Percentiles rank a stretch among this genome's conserved stretches.
Conservation (phyloP, 2,113 vertebrate species). For the Sinosuthora webbiana region DNA sequence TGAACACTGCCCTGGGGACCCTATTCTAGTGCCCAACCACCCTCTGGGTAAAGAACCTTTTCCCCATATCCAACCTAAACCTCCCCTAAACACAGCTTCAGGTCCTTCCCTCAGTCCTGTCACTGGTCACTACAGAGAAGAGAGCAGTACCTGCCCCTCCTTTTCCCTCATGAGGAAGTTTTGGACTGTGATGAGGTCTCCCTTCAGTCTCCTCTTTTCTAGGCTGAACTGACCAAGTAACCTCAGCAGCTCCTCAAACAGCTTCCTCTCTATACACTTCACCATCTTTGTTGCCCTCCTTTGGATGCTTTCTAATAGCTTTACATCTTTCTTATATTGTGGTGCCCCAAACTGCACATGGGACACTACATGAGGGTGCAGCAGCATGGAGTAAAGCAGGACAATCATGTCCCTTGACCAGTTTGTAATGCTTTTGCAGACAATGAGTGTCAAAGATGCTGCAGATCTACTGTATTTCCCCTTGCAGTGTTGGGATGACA, state of each 20-base stretch:
- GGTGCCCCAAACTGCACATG: no score
- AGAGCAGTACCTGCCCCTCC: not conserved
- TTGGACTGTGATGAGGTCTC: not conserved
- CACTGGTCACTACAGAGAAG: not conserved
- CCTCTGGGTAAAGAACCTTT: not conserved
- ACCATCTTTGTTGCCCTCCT: not conserved
- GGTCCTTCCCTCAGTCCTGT: not conserved
- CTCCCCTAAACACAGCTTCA: fast-evolving
- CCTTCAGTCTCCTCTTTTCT: not conserved
- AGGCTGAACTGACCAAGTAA: not conserved
- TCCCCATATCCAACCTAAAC: not conserved
- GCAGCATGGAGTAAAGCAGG: not conserved
- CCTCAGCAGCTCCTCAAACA: fast-evolving
- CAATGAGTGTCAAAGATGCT: not conserved
- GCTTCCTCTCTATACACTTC: not conserved
- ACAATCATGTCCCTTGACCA: fast-evolving
- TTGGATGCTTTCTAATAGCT: not conserved
- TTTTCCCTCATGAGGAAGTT: not conserved
- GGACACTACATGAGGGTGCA: fast-evolving
- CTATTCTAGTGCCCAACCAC: fast-evolving
- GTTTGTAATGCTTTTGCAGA: not conserved
- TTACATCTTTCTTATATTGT: not conserved
- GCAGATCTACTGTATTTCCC: not conserved
- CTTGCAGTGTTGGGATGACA: not conserved
- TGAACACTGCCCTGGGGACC: no score